These are phyloP conservation scores for Peromyscus melanophrys DNA, from an alignment of 2,797 vertebrate species.

Conservation along the genomic window DNA sequence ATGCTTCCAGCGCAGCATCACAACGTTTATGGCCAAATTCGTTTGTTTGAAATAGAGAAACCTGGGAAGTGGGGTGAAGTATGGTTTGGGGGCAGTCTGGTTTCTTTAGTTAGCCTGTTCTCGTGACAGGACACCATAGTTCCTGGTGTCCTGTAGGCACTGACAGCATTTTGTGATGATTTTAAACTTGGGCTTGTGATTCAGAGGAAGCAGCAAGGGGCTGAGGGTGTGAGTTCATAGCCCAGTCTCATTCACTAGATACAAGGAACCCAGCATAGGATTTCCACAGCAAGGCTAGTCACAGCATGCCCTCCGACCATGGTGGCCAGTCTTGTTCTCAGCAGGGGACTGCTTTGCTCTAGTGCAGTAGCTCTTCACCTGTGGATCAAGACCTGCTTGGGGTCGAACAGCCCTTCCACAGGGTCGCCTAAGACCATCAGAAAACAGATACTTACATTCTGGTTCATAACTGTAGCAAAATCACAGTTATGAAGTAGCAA, in stretches of 20 bases:
- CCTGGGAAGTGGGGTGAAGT: background rate
- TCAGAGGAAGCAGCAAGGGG: background rate
- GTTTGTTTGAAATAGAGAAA: background rate
- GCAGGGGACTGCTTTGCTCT: background rate
- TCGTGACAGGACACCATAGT: background rate
- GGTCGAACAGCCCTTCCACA: background rate
- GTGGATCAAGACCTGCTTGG: background rate
- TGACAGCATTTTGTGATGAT: background rate
- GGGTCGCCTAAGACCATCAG: background rate
- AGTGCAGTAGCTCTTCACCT: background rate
- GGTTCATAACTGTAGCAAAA: background rate
- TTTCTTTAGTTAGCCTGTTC: background rate
- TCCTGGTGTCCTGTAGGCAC: background rate
- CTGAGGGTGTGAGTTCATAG: background rate
- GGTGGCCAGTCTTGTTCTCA: background rate
- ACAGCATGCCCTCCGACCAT: accelerated
- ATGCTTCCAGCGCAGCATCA: background rate
- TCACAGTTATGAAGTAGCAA: background rate
- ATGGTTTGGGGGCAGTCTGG: background rate
- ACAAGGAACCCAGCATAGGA: too few species aligned
- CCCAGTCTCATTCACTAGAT: background rate
- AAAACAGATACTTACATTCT: background rate
- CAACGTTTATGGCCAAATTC: background rate
- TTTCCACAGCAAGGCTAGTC: background rate
- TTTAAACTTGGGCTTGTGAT: conserved; percentile 2